These are phyloP conservation scores for Carapus acus DNA, from an alignment of 2,797 vertebrate genomes.

Conservation along the genomic window DNA sequence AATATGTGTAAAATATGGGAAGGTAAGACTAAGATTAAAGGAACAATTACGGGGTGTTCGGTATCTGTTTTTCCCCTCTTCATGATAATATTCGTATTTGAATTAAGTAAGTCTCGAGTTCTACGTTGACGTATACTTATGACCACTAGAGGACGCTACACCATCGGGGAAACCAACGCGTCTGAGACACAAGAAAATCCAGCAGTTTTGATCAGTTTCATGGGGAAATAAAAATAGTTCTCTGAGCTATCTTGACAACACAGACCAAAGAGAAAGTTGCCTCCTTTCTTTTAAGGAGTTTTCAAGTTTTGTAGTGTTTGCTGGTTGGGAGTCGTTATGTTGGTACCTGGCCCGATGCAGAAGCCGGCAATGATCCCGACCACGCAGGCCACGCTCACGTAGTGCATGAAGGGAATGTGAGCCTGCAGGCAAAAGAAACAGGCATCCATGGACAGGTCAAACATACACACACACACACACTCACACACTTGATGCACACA, in stretches of 20 bases:
- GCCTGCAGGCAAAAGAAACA: constrained; percentile 52
- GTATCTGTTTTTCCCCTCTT: constrained; percentile 1
- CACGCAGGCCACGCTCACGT: constrained; percentile 79
- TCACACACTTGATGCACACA: constrained; percentile 43
- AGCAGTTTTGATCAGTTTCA: no score
- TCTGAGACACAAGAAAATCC: no score
- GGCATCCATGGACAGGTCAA: no score
- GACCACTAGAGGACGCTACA: constrained; percentile 57
- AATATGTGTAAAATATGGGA: neutral
- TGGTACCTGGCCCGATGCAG: constrained; percentile 87
- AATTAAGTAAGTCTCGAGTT: no score
- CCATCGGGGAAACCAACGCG: constrained; percentile 18
- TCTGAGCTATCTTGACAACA: no score
- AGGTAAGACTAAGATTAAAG: neutral
- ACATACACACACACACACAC: constrained; percentile 7
- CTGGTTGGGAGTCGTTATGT: no score
- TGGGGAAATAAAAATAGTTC: no score
- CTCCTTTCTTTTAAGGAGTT: no score
- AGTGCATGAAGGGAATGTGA: constrained; percentile 77
- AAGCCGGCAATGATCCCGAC: constrained; percentile 88
- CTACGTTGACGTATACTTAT: neutral
- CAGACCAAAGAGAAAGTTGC: no score
- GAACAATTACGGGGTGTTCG: no score
- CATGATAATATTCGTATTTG: no score
- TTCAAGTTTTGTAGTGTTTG: no score